Base-by-base conservation (phyloP, 2,888 invertebrate species). In the Venustoraphidia nigricollis region DNA sequence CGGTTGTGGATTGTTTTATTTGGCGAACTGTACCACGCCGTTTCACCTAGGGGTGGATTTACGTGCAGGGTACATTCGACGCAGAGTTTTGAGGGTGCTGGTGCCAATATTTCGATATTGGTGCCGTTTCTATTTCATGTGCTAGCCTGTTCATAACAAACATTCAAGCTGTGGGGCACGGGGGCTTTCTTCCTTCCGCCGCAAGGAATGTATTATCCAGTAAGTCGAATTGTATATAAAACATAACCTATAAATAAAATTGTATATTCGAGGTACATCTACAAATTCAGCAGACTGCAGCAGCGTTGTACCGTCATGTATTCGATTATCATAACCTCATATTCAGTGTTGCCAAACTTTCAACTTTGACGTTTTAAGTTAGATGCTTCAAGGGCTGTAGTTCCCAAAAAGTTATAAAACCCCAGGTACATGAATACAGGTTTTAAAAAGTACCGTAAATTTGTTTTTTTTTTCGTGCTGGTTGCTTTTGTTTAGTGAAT, bases 151-250 rank as follows among this genome's bases (percentile, higher is more conserved):
- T 70, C 70, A 68, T 64, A 74, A 72, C 76, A 74, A 82, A 81
- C 86, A 81, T 82, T 81, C 90, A 90, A 90, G 82, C 90, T 91
- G 90, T 91, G 90, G 90, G 89, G 90, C 77, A 85, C 89, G 76
- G 89, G 89, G 79, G 87, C 89, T 73, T 90, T 86, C 78, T 89
- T 90, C 77, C 83, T 90, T 82, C 88, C 89, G 82, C 87, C 87
- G 76, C 90, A 89, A 84, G 90, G 90, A 82, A 88, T 90, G 83
- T 90, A 89, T 77, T 91, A 90, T 81, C 90, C 89, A 83, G 89
- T 90, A 78, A 88, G 88, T 84, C 6, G 27, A 27, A 27, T 27
- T 27, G 27, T 27, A 27, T 27, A 27, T 27, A 3, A 27, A 27
- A 27, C 27, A 27, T 27, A 27, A 27, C 27, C 27, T 27, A 27